A percentile compares a stretch with the other conserved stretches of the same genome.
Conservation (phyloP, 2,113 vertebrate genomes). For the Carassius auratus region DNA sequence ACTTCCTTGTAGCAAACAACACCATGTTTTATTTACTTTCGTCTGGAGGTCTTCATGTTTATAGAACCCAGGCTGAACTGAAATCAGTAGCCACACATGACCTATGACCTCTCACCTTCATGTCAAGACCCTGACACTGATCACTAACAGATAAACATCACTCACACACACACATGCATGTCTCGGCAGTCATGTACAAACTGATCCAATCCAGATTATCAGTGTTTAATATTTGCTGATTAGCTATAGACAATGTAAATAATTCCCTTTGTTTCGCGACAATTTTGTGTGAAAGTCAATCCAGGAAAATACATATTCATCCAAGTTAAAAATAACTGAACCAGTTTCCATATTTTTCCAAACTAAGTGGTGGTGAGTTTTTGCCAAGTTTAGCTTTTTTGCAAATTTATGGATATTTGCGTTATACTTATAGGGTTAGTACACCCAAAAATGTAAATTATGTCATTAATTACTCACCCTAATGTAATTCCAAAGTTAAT, state of each 20-base stretch:
- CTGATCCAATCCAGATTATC: not conserved
- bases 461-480: no score
- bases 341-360: not conserved
- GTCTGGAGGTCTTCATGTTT: not conserved
- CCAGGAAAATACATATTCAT: not conserved
- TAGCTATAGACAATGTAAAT: not conserved
- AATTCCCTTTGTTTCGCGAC: not conserved
- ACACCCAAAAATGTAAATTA: no score
- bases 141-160: constrained; percentile 36
- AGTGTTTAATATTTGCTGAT: not conserved
- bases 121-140: constrained; percentile 34
- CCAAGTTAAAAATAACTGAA: not conserved
- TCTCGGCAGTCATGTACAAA: not conserved
- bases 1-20: constrained; percentile 55
- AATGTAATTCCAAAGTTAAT: no score
- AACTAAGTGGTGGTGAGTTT: not conserved
- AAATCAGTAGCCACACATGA: constrained; percentile 57
- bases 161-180: constrained; percentile 24
- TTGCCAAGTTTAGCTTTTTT: not conserved
- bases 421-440: no score
- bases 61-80: constrained; percentile 28
- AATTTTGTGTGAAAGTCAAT: not conserved
- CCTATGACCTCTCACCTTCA: constrained; percentile 65
- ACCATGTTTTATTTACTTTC: constrained; percentile 37
- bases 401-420: not conserved